Base-by-base conservation (phyloP, 1,140 invertebrate species). In the Rhagoletis zephyria region DNA sequence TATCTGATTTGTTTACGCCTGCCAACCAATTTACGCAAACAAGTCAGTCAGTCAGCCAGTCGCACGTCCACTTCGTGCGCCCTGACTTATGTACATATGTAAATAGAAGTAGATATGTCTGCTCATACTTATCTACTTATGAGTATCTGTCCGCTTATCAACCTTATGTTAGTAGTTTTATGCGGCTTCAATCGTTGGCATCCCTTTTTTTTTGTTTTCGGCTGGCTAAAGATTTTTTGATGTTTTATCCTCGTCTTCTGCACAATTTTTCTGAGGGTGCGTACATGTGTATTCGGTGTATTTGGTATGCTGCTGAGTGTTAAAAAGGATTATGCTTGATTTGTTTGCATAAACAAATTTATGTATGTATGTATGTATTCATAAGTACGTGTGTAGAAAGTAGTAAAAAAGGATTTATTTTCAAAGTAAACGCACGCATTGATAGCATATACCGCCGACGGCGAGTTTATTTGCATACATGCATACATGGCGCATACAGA, bases 301-400 rank as follows among this genome's bases (percentile, higher is more conserved):
- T 48, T 81, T 81, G 74, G 45, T 81, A 81, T 81, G 74, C 74
- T 81, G n/a, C 42, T 81, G 74, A 81, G 74, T 81, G 74, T 81
- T 81, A 81, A 81, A 81, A 81, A 56, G 74, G 74, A 81, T 81
- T 81, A 81, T 81, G 74, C 74, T 81, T 81, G 74, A 81, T 81
- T 81, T 81, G 74, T 81, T 81, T 81, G 74, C 74, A 81, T 81
- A 81, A 81, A 81, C 74, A 81, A 81, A 81, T 81, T 81, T 81
- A 81, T 81, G 67, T 74, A 74, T 74, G 40, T 42, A 67, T 10
- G 4, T 64, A 64, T n/a, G 16, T 64, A 64, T 12, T 7, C 16
- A 64, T 64, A 3, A 14, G 16, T 2, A 4, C 16, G 40, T 40
- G 74, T 10, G n/a, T 4, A 19, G 16, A 19, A 30, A 19, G 48